Evolutionary conservation across 1,140 invertebrate species (phyloP), one percentile per base, ranked within the genome.

Genomic region (Pygmarrhopalites habei): DNA sequence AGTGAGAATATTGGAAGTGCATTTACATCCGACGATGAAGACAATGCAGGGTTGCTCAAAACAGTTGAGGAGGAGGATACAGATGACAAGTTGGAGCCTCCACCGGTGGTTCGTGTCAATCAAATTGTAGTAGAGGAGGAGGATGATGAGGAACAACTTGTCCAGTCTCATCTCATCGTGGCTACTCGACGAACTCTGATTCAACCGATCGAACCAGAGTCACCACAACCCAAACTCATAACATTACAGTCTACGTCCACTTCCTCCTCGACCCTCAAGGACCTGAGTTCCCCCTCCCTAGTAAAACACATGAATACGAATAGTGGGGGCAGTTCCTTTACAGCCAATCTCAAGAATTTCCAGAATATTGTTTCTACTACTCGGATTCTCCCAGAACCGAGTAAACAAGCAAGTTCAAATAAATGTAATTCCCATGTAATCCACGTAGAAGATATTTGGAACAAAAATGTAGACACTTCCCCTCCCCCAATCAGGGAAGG

Each of bases 1-100:
- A n/a, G n/a, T n/a, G n/a, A n/a, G n/a, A n/a, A n/a, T n/a, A n/a
- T n/a, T n/a, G n/a, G n/a, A n/a, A 60, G 56, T 30, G 66, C 66
- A 3, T 70, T 64, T 32, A 67, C 65, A 1, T 62, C 58, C 1
- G 68, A 70, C 19, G 68, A 70, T 41, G 67, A 66, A 47, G 68
- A 67, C 12, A 53, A 47, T 2, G 26, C 26, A 10, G 51, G 57
- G 1, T 29, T 66, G 7, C 30, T 68, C 19, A 60, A 68, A 25
- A 65, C 69, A 3, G 69, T 68, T 1, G 52, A 43, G 17, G 65
- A 70, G 35, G 57, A 56, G n/a, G 62, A 65, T 30, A 58, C 59
- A 21, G 63, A 68, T 14, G 63, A 57, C 28, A 46, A 68, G 30
- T 15, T 19, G 55, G 55, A 62, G 60, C 47, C 49, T 15, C 23